Evolutionary conservation across 2,113 vertebrate genomes (phyloP), one percentile per base, ranked within the genome.

Genomic region (Gambusia holbrooki): DNA sequence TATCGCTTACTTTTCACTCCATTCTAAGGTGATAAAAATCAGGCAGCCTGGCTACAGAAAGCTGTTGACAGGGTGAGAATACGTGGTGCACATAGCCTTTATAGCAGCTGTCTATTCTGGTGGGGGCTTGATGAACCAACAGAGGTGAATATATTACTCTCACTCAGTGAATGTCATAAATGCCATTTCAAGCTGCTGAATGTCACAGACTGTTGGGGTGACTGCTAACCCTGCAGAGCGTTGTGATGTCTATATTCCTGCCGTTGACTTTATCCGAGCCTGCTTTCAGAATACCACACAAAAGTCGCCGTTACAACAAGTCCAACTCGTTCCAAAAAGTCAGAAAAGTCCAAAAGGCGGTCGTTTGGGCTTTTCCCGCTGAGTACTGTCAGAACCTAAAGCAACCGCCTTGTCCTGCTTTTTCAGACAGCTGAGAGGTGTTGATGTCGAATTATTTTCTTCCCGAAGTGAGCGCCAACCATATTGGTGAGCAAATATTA

Each of bases 151-250:
- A 86, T 66, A 88, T 91, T 84, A 86, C 85, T 80, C 74, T 80
- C 79, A 79, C 83, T 88, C 88, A 79, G 76, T 84, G 88, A 91
- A 90, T 91, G 91, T 89, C 91, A 87, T 79, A 91, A 88, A 85
- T 82, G 89, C 85, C 89, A 91, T 91, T 89, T 85, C 77, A 76
- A 74, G 74, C 76, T 65, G 79, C 84, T 88, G 90, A 91, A 92
- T 91, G 90, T 91, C 86, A 92, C 51, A 66, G 81, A 83, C 80
- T 75, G 84, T 66, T 62, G 83, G 87, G 79, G 66, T 80, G 83
- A 89, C 82, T 81, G 75, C 81, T 81, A 86, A 87, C 71, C 8
- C 77, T 11, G 45, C n/a, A 25, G 40, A 79, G 83, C 70, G 17
- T 74, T 15, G 14, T 83, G 85, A 90, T 63, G 66, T 90, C 85